Conservation (phyloP, 1,140 invertebrate genomes). For the Saccostrea glomerata region DNA sequence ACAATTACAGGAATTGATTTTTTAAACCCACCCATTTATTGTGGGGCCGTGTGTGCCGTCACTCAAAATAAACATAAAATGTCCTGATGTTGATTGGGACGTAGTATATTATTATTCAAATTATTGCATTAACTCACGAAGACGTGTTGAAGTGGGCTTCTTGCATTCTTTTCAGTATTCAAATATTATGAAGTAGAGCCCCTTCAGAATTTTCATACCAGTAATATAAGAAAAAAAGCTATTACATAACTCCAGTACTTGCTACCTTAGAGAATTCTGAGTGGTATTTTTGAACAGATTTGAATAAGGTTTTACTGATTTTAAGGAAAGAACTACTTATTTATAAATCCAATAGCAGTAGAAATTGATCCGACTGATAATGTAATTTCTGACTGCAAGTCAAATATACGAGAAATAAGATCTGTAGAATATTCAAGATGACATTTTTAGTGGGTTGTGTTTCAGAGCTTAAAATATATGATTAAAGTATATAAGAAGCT, state of each 20-base stretch:
- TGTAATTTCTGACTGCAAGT: not conserved
- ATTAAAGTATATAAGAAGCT: not conserved
- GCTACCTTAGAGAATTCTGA: not conserved
- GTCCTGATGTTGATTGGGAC: not conserved
- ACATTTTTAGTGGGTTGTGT: not conserved
- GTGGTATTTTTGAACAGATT: too few relatives aligned
- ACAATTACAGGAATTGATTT: not conserved
- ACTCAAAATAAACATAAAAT: not conserved
- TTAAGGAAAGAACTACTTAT: too few relatives aligned
- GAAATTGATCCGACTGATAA: too few relatives aligned
- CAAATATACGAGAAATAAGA: not conserved
- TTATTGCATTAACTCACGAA: not conserved
- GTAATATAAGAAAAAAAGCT: not conserved
- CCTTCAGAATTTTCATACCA: not conserved
- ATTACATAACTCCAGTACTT: not conserved
- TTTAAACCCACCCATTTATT: not conserved
- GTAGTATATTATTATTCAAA: not conserved
- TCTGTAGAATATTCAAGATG: not conserved
- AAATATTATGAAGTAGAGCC: not conserved
- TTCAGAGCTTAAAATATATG: not conserved
- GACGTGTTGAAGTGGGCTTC: not conserved
- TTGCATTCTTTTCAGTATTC: not conserved
- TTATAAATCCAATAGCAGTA: too few relatives aligned
- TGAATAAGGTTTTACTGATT: too few relatives aligned
- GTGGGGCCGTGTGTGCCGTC: not conserved